phyloP scores from a whole-genome alignment of 2,888 invertebrate genomes.

The Habroteleia sp. region DNA sequence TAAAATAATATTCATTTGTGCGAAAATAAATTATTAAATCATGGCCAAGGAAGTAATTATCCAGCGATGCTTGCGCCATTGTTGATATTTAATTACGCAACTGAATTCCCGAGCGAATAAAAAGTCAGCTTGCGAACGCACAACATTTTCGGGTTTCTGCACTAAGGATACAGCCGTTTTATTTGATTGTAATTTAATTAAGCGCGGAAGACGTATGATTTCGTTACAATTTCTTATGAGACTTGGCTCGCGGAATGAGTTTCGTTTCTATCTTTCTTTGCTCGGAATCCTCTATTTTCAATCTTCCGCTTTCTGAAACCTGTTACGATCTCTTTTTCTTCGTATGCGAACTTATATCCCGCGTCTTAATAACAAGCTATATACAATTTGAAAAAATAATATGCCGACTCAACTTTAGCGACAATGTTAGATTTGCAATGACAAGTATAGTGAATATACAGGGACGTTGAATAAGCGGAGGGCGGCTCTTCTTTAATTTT shows the following conservation, averaged over 20 bases:
- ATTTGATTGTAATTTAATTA: slow-evolving; percentile 69
- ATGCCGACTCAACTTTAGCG: too few species aligned
- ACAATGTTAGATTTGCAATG: too few species aligned
- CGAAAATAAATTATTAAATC: slow-evolving; percentile 35
- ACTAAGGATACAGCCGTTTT: slow-evolving; percentile 62
- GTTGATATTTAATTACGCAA: slow-evolving; percentile 38
- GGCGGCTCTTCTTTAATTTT: too few species aligned
- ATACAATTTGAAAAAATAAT: neutral
- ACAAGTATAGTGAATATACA: too few species aligned
- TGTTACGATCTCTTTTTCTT: slow-evolving; percentile 33
- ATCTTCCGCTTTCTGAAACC: slow-evolving; percentile 39
- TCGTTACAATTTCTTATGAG: slow-evolving; percentile 54
- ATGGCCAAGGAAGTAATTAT: slow-evolving; percentile 39
- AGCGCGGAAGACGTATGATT: slow-evolving; percentile 66
- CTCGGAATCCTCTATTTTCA: slow-evolving; percentile 41
- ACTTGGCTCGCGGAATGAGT: slow-evolving; percentile 49
- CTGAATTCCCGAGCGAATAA: slow-evolving; percentile 8
- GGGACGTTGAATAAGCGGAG: too few species aligned
- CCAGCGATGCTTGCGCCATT: slow-evolving; percentile 1
- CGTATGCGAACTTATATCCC: slow-evolving; percentile 14
- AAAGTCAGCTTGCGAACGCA: slow-evolving; percentile 3
- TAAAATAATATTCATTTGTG: slow-evolving; percentile 14
- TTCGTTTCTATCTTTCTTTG: slow-evolving; percentile 52
- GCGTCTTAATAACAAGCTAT: slow-evolving; percentile 18
- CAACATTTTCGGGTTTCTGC: slow-evolving; percentile 8